Conservation (phyloP, 2,888 invertebrate species). For the Parapristionchus giblindavisi region DNA sequence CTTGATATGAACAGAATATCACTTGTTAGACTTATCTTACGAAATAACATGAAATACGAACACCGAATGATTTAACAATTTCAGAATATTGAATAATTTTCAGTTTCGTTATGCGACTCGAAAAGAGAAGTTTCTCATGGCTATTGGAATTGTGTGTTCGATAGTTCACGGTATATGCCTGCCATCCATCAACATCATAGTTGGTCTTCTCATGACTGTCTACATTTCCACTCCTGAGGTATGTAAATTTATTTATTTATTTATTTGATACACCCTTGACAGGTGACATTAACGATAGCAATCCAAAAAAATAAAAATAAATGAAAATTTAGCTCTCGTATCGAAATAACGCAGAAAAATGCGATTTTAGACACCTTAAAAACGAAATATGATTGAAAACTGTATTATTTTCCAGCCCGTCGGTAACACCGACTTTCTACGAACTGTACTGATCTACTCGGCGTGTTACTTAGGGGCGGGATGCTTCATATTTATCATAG, state of each 20-base stretch:
- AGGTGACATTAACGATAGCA: no score
- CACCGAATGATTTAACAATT: no score
- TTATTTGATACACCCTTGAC: no score
- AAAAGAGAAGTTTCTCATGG: neutral
- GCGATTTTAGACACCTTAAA: no score
- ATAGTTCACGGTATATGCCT: constrained; percentile 2
- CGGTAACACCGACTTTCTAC: constrained; percentile 15
- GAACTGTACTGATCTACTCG: neutral
- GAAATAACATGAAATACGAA: no score
- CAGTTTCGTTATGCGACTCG: constrained; percentile 13
- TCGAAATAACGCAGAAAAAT: no score
- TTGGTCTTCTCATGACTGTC: neutral
- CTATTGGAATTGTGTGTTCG: neutral
- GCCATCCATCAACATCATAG: neutral
- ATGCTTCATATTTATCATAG: neutral
- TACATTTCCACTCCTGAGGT: neutral
- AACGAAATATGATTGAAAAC: no score
- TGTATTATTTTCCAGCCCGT: constrained; percentile 23
- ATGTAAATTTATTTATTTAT: neutral
- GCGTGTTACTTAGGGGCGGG: neutral
- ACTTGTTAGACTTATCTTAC: no score
- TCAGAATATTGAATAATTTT: no score
- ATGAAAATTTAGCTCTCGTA: no score
- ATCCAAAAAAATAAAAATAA: no score
- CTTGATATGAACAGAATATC: no score